These are phyloP conservation scores for Tholera decimalis DNA, from an alignment of 2,888 invertebrate species.

Conservation along the genomic window DNA sequence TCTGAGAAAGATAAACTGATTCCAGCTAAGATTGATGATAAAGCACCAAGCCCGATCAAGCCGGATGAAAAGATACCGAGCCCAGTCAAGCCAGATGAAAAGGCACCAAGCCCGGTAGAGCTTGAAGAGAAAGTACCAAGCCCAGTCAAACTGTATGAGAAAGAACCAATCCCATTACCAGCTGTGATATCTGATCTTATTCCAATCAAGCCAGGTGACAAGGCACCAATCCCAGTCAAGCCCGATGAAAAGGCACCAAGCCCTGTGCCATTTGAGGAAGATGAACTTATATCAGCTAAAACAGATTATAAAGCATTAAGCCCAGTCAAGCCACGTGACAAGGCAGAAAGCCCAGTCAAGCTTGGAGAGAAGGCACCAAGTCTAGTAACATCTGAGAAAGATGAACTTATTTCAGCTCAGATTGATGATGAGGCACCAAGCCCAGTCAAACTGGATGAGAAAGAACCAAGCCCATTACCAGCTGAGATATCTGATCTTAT, in stretches of 20 bases:
- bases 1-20: not conserved
- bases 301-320: not conserved
- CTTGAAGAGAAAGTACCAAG: not conserved
- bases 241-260: constrained; percentile 8
- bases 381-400: not conserved
- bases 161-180: not conserved
- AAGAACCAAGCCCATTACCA: not conserved
- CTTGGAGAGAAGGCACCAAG: constrained; percentile 30
- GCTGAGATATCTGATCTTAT: no score
- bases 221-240: not conserved
- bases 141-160: not conserved
- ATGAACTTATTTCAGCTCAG: constrained; percentile 16
- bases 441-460: not conserved
- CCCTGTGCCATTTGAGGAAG: not conserved
- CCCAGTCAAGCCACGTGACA: constrained; percentile 22
- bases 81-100: not conserved
- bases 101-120: not conserved
- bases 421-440: constrained; percentile 26
- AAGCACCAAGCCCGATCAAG: not conserved
- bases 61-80: not conserved
- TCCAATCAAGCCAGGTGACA: not conserved
- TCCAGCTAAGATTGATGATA: not conserved
- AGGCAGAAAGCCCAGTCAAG: constrained; percentile 26
- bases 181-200: not conserved
- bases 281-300: constrained; percentile 12